Conservation (phyloP, 37 sponge, comb jelly and placozoan genomes). For the Spongilla lacustris region DNA sequence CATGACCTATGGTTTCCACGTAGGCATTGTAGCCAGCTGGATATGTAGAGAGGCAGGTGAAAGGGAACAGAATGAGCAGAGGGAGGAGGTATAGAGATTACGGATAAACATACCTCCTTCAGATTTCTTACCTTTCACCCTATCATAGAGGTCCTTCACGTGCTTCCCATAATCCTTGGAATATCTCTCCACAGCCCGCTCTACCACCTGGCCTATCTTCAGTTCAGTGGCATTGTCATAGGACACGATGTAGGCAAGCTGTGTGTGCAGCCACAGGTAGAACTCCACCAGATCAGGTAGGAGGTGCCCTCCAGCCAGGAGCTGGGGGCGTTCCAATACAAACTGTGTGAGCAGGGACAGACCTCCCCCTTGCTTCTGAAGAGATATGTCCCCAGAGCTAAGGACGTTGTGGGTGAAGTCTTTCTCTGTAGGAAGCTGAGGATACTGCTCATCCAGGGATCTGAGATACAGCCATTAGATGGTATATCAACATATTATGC, state of each 20-base stretch:
- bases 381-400: slow-evolving; percentile 18
- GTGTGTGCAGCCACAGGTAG: slow-evolving; percentile 79
- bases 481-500: too few relatives aligned
- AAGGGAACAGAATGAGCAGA: not conserved
- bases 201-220: slow-evolving; percentile 39
- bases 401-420: slow-evolving; percentile 53
- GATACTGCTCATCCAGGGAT: slow-evolving; percentile 49
- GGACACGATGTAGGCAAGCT: slow-evolving; percentile 69
- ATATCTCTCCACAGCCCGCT: slow-evolving; percentile 32
- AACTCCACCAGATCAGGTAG: slow-evolving; percentile 85
- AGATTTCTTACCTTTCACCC: slow-evolving; percentile 34
- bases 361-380: not conserved
- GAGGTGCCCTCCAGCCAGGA: slow-evolving; percentile 58
- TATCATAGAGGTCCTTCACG: slow-evolving; percentile 36
- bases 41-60: not conserved
- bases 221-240: slow-evolving; percentile 60
- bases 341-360: slow-evolving; percentile 52
- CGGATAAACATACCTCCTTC: not conserved
- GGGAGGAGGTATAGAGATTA: not conserved
- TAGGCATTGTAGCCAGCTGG: slow-evolving; percentile 74
- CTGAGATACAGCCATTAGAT: slow-evolving; percentile 31
- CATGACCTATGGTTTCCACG: slow-evolving; percentile 83
- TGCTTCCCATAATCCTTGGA: slow-evolving; percentile 29
- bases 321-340: slow-evolving; percentile 46
- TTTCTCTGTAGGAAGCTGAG: slow-evolving; percentile 42